These are phyloP conservation scores for Agrochola lychnidis DNA, from an alignment of 2,888 invertebrate species.

Conservation along the genomic window DNA sequence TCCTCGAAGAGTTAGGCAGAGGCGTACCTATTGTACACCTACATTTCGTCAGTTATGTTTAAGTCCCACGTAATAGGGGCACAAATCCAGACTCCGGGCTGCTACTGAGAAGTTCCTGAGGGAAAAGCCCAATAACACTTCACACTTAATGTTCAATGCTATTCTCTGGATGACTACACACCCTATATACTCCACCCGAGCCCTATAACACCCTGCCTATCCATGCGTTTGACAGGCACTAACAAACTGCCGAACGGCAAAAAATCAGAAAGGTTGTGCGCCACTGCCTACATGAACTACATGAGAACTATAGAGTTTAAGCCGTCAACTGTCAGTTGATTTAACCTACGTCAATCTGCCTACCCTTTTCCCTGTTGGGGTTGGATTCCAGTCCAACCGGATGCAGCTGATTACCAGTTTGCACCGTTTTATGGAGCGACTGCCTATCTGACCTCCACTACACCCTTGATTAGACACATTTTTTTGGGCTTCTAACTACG, in stretches of 20 bases:
- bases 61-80: neutral
- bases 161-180: neutral
- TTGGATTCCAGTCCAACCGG: too few relatives aligned
- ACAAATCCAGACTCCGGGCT: neutral
- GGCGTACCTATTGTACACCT: too few relatives aligned
- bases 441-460: too few relatives aligned
- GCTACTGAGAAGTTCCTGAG: neutral
- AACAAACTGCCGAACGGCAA: conserved; percentile 10
- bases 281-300: conserved; percentile 25
- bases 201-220: neutral
- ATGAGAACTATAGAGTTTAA: neutral
- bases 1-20: too few relatives aligned
- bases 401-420: too few relatives aligned
- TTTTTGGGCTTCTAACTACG: too few relatives aligned
- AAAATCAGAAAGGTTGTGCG: conserved; percentile 16
- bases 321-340: conserved; percentile 11
- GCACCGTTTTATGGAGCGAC: too few relatives aligned
- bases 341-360: conserved; percentile 7
- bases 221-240: conserved; percentile 7
- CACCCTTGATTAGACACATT: too few relatives aligned
- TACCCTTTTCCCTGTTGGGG: too few relatives aligned
- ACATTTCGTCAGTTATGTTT: neutral
- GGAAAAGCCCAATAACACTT: neutral
- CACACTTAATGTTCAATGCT: neutral
- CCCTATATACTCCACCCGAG: neutral